Base-by-base conservation (phyloP, 1,140 invertebrate species). In the Leptopilina boulardi region DNA sequence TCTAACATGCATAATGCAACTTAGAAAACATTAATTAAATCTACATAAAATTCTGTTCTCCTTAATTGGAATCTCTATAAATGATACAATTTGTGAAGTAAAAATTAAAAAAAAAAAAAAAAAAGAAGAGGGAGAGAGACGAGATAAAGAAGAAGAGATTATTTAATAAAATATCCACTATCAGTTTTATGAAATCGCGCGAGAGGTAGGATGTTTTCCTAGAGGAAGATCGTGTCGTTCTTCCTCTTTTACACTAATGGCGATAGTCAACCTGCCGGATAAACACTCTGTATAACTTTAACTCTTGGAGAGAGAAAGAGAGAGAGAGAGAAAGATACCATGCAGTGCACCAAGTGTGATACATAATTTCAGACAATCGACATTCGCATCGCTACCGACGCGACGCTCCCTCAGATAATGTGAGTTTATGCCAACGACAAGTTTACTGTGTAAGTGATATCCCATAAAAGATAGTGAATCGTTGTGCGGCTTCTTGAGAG, bases 391-490 rank as follows among this genome's bases (percentile, higher is more conserved):
- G 59, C 59, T 66, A 66, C 59, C 59, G 59, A 66, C 56, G 56
- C 51, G n/a, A 56, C 47, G 54, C 59, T 66, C 59, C 59, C n/a
- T n/a, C 23, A 71, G 76, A 73, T 70, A 73, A 73, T 77, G 71
- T 73, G 71, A 77, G 51, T 74, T 80, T 79, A 78, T 80, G 78
- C 70, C 80, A 72, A 38, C 66, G 70, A 82, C 72, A 77, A 78
- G 18, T 78, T 78, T 75, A 78, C 77, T 75, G 70, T 74, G 70
- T 59, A 77, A 80, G 77, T 71, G 76, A 77, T 80, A 77, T 76
- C 79, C 70, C 30, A 74, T 80, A 77, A 74, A 77, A 71, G 73
- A 73, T 44, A 42, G 59, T 66, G 26, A 30, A 66, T 66, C 26
- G 59, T 23, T 51, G n/a, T n/a, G n/a, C 19, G 9, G 59, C 26